Conservation (phyloP, 1,140 invertebrate species). For the Pachyrhynchus sulphureomaculatus region DNA sequence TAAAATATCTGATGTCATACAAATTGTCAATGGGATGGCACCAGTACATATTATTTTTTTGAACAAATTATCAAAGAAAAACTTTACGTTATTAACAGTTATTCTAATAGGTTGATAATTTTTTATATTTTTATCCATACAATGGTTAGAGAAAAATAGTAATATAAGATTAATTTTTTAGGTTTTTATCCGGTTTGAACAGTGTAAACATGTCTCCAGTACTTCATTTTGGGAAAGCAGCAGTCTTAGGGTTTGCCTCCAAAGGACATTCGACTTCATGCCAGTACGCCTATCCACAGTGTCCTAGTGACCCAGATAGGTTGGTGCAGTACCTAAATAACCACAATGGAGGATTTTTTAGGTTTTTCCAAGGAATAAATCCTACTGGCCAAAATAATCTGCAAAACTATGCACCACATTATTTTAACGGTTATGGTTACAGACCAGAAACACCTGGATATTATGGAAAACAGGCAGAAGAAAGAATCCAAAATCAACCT, state of each 20-base stretch:
- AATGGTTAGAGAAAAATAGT: too few relatives aligned
- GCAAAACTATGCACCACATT: conserved; percentile 23
- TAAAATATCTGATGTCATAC: too few relatives aligned
- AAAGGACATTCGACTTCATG: conserved; percentile 63
- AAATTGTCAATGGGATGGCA: too few relatives aligned
- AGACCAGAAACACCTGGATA: not conserved
- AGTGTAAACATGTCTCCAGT: conserved; percentile 59
- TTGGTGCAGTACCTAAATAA: conserved; percentile 80
- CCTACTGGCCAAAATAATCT: not conserved
- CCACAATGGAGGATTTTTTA: conserved; percentile 81
- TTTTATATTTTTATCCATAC: too few relatives aligned
- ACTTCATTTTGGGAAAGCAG: conserved; percentile 69
- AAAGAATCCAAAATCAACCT: conserved; percentile 37
- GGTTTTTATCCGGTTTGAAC: conserved; percentile 54
- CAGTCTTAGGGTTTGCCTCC: conserved; percentile 67
- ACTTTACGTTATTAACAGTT: too few relatives aligned
- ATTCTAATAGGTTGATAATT: too few relatives aligned
- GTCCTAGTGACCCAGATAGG: conserved; percentile 70
- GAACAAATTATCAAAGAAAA: too few relatives aligned
- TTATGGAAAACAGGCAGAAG: conserved; percentile 23
- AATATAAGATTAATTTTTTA: conserved; percentile 42
- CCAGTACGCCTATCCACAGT: conserved; percentile 66
- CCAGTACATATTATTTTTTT: too few relatives aligned
- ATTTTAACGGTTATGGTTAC: conserved; percentile 17
- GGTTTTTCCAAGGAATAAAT: conserved; percentile 64